A percentile compares a stretch with the other conserved stretches of the same genome.
phyloP scores from a whole-genome alignment of 2,113 vertebrate species.

The Rhagologus leucostigma region DNA sequence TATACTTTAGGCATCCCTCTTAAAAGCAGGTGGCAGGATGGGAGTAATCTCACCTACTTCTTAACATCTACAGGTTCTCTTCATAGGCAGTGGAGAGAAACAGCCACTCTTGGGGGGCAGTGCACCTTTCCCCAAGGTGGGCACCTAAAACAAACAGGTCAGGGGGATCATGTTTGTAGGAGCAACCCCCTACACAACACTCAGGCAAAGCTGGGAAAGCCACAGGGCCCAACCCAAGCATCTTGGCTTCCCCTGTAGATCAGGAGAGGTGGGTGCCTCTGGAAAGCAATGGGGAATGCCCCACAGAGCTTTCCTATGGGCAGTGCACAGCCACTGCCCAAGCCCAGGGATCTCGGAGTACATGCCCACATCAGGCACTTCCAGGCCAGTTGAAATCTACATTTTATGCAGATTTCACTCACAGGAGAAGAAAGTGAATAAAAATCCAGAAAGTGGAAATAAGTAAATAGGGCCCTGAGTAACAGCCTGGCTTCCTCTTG shows the following conservation, averaged over 20 bases:
- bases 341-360: not conserved
- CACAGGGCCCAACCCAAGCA: not conserved
- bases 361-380: not conserved
- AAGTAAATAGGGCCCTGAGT: not conserved
- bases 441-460: not conserved
- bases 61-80: not conserved
- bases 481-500: not conserved
- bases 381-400: not conserved
- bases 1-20: not conserved
- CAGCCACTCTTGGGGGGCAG: not conserved
- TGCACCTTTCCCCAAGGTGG: not conserved
- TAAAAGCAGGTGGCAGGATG: not conserved
- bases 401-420: not conserved
- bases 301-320: not conserved
- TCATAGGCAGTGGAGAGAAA: not conserved
- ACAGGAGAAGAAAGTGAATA: not conserved
- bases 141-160: not conserved
- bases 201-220: not conserved
- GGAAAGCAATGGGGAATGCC: not conserved
- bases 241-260: not conserved
- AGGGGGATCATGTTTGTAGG: not conserved
- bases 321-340: accelerated
- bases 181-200: not conserved
- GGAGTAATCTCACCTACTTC: not conserved
- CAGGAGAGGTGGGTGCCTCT: not conserved